These are phyloP conservation scores for Ctena decussata DNA, from an alignment of 2,888 invertebrate species.

Conservation along the genomic window DNA sequence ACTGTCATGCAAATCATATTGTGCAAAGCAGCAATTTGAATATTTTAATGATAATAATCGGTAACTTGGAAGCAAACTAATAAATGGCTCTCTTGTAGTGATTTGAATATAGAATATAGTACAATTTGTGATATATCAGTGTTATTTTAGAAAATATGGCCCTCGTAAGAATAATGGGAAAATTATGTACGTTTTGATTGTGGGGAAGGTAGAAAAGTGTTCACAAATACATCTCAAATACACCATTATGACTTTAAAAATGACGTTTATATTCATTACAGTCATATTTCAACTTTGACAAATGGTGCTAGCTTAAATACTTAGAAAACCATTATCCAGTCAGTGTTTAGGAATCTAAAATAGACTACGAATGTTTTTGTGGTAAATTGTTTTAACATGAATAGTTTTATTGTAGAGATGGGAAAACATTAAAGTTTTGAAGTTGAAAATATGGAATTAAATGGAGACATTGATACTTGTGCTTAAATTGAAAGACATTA, in stretches of 20 bases:
- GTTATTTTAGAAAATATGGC: constrained; percentile 10
- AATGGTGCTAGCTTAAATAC: constrained; percentile 10
- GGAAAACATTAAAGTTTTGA: too few relatives aligned
- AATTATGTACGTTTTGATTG: constrained; percentile 12
- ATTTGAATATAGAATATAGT: constrained; percentile 9
- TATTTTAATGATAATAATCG: constrained; percentile 17
- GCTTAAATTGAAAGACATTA: too few relatives aligned
- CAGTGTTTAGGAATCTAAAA: not conserved
- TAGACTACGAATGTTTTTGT: not conserved
- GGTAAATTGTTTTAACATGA: not conserved
- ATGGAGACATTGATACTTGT: too few relatives aligned
- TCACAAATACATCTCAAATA: not conserved
- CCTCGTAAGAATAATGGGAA: constrained; percentile 2
- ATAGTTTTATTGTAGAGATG: not conserved
- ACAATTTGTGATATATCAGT: not conserved
- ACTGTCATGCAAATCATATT: constrained; percentile 1
- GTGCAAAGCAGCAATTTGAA: constrained; percentile 5
- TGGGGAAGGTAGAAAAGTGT: constrained; percentile 13
- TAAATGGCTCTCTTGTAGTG: not conserved
- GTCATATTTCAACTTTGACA: constrained; percentile 27
- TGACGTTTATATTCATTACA: constrained; percentile 16
- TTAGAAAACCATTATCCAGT: constrained; percentile 18
- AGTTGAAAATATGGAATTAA: too few relatives aligned
- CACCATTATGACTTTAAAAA: constrained; percentile 8
- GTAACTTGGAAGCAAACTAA: constrained; percentile 14